A percentile compares a stretch with the other conserved stretches of the same genome.
Evolutionary conservation across 2,113 vertebrate species (phyloP).

Genomic region (Erythrocebus patas): DNA sequence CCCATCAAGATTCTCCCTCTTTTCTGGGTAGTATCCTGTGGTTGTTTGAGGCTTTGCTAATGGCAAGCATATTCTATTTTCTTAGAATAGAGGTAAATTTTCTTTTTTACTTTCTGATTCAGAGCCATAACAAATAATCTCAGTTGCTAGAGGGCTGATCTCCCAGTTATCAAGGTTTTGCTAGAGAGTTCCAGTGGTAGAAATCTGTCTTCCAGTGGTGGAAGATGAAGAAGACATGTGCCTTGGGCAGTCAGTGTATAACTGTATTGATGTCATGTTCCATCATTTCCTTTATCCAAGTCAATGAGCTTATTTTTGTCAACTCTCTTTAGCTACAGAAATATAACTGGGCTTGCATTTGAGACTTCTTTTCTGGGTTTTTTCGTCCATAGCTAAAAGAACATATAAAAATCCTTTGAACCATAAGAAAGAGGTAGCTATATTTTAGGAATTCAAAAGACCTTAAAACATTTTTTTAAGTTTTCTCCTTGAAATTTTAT

Average conservation of each 20-base stretch:
- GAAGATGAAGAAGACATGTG: neutral
- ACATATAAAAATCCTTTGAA: neutral
- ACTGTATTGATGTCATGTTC: neutral
- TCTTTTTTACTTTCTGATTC: neutral
- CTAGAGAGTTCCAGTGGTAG: neutral
- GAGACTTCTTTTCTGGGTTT: neutral
- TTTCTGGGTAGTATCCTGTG: neutral
- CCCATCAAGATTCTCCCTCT: neutral
- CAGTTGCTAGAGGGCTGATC: neutral
- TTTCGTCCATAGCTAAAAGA: slow-evolving; percentile 13
- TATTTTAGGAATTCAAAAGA: neutral
- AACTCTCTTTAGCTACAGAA: slow-evolving; percentile 23
- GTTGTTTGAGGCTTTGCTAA: neutral
- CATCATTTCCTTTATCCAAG: neutral
- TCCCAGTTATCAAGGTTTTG: neutral
- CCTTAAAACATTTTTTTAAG: neutral
- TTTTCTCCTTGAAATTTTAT: neutral
- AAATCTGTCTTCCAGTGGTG: neutral
- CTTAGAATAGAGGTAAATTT: neutral
- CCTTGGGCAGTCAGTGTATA: neutral
- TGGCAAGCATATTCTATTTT: neutral
- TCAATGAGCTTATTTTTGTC: neutral
- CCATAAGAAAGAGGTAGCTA: neutral
- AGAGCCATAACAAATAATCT: neutral
- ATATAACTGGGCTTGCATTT: neutral